Conservation (phyloP, 2,888 invertebrate species). For the Rhimphoctona megacephalus region DNA sequence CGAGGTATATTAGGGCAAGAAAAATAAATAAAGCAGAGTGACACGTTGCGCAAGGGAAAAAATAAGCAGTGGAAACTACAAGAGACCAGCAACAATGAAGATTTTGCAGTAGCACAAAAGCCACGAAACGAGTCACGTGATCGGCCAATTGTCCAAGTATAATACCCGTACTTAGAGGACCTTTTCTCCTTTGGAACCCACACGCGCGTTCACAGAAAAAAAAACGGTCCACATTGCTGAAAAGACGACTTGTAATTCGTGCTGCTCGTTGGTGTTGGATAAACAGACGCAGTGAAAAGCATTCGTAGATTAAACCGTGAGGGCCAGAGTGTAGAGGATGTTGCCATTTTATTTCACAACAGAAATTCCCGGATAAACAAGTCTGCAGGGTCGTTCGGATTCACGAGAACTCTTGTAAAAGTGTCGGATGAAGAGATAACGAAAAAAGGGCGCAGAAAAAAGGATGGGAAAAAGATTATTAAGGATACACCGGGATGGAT, state of each 20-base stretch:
- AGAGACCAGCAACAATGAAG: constrained; percentile 28
- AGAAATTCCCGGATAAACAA: constrained; percentile 23
- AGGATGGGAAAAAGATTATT: not conserved
- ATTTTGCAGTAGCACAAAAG: constrained; percentile 10
- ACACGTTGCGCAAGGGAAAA: constrained; percentile 5
- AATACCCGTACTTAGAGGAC: constrained; percentile 31
- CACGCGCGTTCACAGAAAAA: constrained; percentile 6
- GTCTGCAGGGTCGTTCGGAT: not conserved
- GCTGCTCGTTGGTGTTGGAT: constrained; percentile 9
- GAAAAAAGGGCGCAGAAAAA: constrained; percentile 15
- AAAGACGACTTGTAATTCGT: constrained; percentile 12
- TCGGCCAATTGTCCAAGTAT: constrained; percentile 30
- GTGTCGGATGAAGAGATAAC: constrained; percentile 41
- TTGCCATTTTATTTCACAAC: constrained; percentile 25
- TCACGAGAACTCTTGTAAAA: constrained; percentile 30
- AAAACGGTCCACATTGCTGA: constrained; percentile 6
- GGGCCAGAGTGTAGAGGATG: constrained; percentile 4
- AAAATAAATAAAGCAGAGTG: constrained; percentile 25
- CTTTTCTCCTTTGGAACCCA: constrained; percentile 3
- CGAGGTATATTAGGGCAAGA: constrained; percentile 6
- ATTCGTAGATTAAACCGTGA: constrained; percentile 43
- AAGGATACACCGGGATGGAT: not conserved
- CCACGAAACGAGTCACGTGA: not conserved
- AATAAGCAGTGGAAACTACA: constrained; percentile 24
- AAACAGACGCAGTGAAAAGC: constrained; percentile 37